A percentile compares a stretch with the other conserved stretches of the same genome.
Evolutionary conservation across 1,140 invertebrate genomes (phyloP).

Genomic region (Lysiphlebus fabarum): DNA sequence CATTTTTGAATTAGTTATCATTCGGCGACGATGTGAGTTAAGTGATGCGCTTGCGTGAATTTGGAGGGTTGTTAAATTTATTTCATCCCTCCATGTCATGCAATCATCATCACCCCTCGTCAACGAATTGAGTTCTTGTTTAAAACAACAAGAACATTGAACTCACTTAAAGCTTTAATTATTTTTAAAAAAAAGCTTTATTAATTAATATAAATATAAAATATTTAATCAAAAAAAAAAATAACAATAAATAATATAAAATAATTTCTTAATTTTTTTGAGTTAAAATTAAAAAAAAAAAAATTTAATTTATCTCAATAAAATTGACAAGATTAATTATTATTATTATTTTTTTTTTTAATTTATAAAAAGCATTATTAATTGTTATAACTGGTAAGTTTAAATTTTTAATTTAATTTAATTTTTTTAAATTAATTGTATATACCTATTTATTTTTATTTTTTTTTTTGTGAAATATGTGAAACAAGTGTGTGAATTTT

Average conservation of each 20-base stretch:
- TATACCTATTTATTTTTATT: not conserved
- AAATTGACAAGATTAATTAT: not conserved
- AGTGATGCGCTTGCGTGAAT: constrained; percentile 47
- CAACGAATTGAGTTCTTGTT: constrained; percentile 12
- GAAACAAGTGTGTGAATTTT: too few relatives aligned
- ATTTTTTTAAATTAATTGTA: not conserved
- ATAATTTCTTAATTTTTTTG: too few relatives aligned
- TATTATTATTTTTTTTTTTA: not conserved
- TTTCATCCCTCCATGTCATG: constrained; percentile 20
- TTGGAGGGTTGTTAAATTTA: constrained; percentile 23
- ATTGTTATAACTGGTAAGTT: not conserved
- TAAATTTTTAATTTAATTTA: not conserved
- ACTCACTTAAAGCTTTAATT: constrained; percentile 14
- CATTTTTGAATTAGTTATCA: constrained; percentile 38
- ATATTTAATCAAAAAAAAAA: too few relatives aligned
- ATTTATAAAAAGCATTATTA: not conserved
- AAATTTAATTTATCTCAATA: too few relatives aligned
- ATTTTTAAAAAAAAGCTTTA: too few relatives aligned
- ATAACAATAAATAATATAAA: too few relatives aligned
- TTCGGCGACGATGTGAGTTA: constrained; percentile 40
- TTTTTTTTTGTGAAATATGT: not conserved
- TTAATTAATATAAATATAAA: too few relatives aligned
- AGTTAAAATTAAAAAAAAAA: too few relatives aligned
- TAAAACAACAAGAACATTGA: constrained; percentile 11
- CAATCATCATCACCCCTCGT: constrained; percentile 13